These are phyloP conservation scores for Neria commutata DNA, from an alignment of 2,888 invertebrate species.

Conservation along the genomic window DNA sequence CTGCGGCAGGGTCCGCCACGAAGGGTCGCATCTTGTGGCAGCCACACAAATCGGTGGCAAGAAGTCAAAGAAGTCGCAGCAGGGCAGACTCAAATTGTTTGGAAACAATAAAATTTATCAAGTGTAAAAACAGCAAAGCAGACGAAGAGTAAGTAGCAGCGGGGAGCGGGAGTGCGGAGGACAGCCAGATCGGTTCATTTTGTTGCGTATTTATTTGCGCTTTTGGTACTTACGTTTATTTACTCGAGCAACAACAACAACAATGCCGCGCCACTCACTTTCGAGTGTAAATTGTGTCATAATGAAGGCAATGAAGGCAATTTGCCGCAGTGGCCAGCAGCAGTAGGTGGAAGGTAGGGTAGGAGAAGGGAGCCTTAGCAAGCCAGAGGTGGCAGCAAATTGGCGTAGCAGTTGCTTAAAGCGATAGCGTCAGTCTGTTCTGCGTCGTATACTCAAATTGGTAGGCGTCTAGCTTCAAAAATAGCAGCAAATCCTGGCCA, in stretches of 20 bases:
- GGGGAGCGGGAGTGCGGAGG: neutral
- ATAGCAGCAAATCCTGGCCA: neutral
- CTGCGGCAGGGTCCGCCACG: neutral
- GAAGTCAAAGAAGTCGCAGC: neutral
- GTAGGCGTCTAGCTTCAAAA: neutral
- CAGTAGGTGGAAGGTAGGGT: no score
- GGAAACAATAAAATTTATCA: constrained; percentile 53
- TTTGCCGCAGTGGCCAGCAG: no score
- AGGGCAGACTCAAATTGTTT: constrained; percentile 42
- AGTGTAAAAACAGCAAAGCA: constrained; percentile 39
- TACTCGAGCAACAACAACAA: constrained; percentile 35
- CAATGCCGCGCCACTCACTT: no score
- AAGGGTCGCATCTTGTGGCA: neutral
- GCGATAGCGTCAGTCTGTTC: no score
- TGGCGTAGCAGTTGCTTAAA: no score
- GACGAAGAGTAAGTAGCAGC: constrained; percentile 1
- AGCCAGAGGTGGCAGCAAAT: no score
- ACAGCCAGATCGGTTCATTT: neutral
- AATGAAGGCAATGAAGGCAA: no score
- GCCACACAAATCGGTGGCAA: neutral
- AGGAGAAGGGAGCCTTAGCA: no score
- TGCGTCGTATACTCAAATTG: neutral
- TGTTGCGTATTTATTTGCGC: no score
- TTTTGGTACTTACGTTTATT: constrained; percentile 41
- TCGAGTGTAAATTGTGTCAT: no score